Evolutionary conservation across 2,888 invertebrate species (phyloP).

Genomic region (Cyaniris semiargus): DNA sequence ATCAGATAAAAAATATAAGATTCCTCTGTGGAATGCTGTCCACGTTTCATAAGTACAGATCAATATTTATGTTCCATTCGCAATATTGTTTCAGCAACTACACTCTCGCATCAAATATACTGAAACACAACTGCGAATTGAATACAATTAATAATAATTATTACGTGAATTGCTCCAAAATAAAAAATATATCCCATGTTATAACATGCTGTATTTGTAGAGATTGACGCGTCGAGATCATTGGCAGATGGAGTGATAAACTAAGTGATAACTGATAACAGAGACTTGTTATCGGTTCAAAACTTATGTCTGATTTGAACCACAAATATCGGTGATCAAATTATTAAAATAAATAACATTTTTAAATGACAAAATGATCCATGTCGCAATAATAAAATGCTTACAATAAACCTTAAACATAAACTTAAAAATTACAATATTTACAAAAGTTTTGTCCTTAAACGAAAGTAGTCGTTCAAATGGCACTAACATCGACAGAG

Average conservation of each 20-base stretch:
- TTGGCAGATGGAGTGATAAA: neutral
- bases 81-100: neutral
- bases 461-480: slow-evolving; percentile 1
- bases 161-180: neutral
- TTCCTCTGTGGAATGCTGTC: neutral
- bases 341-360: slow-evolving; percentile 17
- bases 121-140: neutral
- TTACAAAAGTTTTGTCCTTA: slow-evolving; percentile 16
- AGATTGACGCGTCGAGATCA: neutral
- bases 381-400: slow-evolving; percentile 10
- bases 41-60: neutral
- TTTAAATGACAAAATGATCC: neutral
- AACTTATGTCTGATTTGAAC: neutral
- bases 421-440: slow-evolving; percentile 12
- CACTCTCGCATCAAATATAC: neutral
- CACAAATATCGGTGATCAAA: neutral
- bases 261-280: neutral
- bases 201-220: neutral
- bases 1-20: neutral
- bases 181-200: neutral
- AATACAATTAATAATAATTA: neutral
- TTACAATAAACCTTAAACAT: slow-evolving; percentile 11
- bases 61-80: neutral
- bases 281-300: neutral
- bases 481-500: slow-evolving; percentile 25